Evolutionary conservation across 2,797 vertebrate genomes (phyloP).

Genomic region (Coregonus sp.): DNA sequence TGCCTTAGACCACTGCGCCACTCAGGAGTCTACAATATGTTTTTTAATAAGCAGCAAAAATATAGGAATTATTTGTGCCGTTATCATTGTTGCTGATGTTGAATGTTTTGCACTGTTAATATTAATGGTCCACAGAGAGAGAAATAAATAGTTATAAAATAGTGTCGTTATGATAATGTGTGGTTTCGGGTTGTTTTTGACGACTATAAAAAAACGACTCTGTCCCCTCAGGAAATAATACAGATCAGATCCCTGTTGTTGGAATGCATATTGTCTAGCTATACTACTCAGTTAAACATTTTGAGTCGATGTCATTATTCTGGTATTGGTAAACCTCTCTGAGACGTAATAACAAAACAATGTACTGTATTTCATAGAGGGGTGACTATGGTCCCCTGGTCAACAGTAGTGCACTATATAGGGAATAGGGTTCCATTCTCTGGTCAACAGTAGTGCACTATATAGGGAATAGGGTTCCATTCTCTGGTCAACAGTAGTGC

Average conservation of each 20-base stretch:
- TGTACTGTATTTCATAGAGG: too few relatives aligned
- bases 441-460: too few relatives aligned
- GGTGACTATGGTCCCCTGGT: too few relatives aligned
- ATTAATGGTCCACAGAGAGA: slow-evolving; percentile 50
- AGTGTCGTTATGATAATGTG: slow-evolving; percentile 35
- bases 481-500: too few relatives aligned
- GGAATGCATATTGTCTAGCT: background rate
- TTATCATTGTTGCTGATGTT: slow-evolving; percentile 50
- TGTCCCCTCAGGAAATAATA: slow-evolving; percentile 38
- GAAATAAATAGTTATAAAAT: slow-evolving; percentile 31
- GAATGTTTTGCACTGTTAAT: slow-evolving; percentile 64
- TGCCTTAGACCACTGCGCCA: too few relatives aligned
- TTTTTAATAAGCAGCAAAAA: slow-evolving; percentile 40
- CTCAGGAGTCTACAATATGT: slow-evolving; percentile 17
- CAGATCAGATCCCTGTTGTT: background rate
- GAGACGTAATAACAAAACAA: too few relatives aligned
- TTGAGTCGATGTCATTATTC: background rate
- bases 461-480: too few relatives aligned
- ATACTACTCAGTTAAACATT: background rate
- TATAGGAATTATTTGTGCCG: slow-evolving; percentile 61
- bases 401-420: too few relatives aligned
- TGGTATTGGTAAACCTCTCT: background rate
- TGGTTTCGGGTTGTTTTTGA: slow-evolving; percentile 30
- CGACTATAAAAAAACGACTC: slow-evolving; percentile 9
- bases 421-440: too few relatives aligned